Evolutionary conservation across 2,113 vertebrate genomes (phyloP).

Genomic region (Esox niger): DNA sequence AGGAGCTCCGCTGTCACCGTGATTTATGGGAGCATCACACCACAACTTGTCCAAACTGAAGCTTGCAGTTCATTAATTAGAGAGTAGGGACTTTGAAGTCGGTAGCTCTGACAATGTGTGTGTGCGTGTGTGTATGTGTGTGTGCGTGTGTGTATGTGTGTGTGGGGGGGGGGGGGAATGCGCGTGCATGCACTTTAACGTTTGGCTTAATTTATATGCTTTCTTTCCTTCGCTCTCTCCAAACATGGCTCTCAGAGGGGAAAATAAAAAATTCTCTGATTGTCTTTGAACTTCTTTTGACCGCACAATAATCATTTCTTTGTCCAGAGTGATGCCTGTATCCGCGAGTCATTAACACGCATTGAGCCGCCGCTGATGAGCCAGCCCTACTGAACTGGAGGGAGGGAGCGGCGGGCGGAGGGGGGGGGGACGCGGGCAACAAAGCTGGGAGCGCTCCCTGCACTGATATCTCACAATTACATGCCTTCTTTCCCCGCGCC

Average conservation of each 20-base stretch:
- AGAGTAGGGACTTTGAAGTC: slow-evolving; percentile 98
- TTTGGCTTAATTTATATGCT: slow-evolving; percentile 90
- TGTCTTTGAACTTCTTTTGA: slow-evolving; percentile 98
- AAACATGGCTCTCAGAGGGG: slow-evolving; percentile 87
- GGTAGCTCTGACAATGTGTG: slow-evolving; percentile 63
- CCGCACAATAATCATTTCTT: slow-evolving; percentile 95
- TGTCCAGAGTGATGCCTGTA: slow-evolving; percentile 91
- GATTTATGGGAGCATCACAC: slow-evolving; percentile 99
- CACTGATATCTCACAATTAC: slow-evolving; percentile 93
- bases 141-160: slow-evolving; percentile 59
- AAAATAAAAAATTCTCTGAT: slow-evolving; percentile 86
- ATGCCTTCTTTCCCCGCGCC: slow-evolving; percentile 89
- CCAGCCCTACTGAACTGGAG: slow-evolving; percentile 79
- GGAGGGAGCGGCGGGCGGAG: slow-evolving; percentile 27
- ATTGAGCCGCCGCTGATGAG: slow-evolving; percentile 90
- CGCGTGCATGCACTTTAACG: too few relatives aligned
- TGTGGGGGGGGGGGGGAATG: too few relatives aligned
- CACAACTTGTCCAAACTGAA: slow-evolving; percentile 99
- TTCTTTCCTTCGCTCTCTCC: slow-evolving; percentile 54
- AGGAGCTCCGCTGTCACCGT: slow-evolving; percentile 97
- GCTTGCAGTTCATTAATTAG: slow-evolving; percentile 99
- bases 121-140: slow-evolving; percentile 67
- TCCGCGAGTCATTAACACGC: slow-evolving; percentile 94
- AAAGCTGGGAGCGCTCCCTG: slow-evolving; percentile 88
- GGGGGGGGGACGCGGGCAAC: slow-evolving; percentile 81